These are phyloP conservation scores for Nothoprocta perdicaria DNA, from an alignment of 2,113 vertebrate genomes.

Conservation along the genomic window DNA sequence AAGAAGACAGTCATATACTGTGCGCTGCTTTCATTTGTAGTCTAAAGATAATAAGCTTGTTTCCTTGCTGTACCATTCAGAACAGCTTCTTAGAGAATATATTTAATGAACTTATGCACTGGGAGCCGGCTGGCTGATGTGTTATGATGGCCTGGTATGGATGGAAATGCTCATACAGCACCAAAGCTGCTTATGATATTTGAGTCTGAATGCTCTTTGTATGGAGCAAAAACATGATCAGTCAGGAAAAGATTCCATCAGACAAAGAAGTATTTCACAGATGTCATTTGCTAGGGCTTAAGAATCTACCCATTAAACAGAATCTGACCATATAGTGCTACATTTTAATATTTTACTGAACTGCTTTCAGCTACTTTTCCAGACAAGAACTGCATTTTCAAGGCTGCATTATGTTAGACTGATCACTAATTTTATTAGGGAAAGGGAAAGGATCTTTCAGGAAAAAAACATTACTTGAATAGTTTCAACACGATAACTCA, in stretches of 20 bases:
- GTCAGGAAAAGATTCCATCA: background rate
- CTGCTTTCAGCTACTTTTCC: slow-evolving; percentile 7
- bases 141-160: accelerated
- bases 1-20: background rate
- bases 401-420: background rate
- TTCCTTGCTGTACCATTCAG: background rate
- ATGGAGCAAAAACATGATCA: background rate
- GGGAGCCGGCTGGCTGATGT: background rate
- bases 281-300: background rate
- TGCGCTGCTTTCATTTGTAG: background rate
- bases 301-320: background rate
- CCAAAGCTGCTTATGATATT: background rate
- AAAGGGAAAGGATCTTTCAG: background rate
- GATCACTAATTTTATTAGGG: background rate
- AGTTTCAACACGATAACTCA: background rate
- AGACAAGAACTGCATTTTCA: background rate
- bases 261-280: background rate
- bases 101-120: background rate
- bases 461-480: slow-evolving; percentile 8
- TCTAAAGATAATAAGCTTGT: background rate
- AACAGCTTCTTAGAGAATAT: background rate
- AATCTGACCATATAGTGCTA: background rate
- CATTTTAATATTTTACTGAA: slow-evolving; percentile 1
- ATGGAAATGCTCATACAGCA: background rate
- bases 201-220: background rate